Percentiles rank a stretch among this genome's conserved stretches.
Conservation (phyloP, 2,797 vertebrate genomes). For the Diglossa cyanea region DNA sequence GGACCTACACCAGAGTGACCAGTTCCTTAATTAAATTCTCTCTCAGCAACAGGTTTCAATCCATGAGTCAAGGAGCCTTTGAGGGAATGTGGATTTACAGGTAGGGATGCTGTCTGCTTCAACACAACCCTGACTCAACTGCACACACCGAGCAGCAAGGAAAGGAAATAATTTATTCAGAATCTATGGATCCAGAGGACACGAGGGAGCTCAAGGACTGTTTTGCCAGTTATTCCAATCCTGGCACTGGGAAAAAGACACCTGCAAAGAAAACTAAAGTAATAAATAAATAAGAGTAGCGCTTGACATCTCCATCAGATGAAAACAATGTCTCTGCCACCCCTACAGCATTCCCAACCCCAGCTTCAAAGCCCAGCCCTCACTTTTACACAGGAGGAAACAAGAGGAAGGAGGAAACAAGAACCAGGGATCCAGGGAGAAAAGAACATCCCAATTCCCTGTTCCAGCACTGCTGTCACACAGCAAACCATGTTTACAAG, state of each 20-base stretch:
- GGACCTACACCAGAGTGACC: conserved; percentile 34
- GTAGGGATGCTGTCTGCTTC: not conserved
- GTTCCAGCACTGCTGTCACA: not conserved
- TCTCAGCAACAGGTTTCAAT: conserved; percentile 2
- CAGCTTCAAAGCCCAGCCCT: not conserved
- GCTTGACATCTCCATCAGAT: not conserved
- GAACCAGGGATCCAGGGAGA: not conserved
- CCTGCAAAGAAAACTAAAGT: not conserved
- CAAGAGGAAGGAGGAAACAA: not conserved
- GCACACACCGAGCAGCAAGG: not conserved
- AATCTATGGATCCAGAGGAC: not conserved
- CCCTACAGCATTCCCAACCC: not conserved
- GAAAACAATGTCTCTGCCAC: not conserved
- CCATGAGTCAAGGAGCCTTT: conserved; percentile 38
- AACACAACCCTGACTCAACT: not conserved
- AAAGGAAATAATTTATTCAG: not conserved
- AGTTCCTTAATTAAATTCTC: conserved; percentile 56
- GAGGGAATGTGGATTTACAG: conserved; percentile 56
- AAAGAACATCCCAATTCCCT: not conserved
- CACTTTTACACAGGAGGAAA: not conserved
- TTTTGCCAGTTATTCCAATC: not conserved
- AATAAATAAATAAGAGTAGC: not conserved
- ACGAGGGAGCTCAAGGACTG: not conserved
- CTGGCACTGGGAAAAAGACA: not conserved
- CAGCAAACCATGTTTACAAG: not conserved